Base-by-base conservation (phyloP, 2,113 vertebrate genomes). In the Protomyctophum bolini region DNA sequence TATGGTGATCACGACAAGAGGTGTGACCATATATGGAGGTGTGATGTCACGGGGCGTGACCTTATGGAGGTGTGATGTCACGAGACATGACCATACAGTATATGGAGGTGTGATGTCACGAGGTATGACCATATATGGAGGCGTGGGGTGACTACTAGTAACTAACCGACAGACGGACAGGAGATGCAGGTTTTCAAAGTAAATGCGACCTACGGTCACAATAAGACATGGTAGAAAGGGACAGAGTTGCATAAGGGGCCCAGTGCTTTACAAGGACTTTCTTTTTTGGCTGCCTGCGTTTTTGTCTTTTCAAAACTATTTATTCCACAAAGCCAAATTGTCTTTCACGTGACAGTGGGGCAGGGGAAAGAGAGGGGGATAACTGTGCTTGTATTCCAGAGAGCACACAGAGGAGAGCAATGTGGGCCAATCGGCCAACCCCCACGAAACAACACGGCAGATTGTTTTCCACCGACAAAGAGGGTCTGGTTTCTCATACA, bases 391-490 rank as follows among this genome's bases (percentile, higher is more conserved):
- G 80, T 62, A 64, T 76, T 66, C 71, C 1, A 41, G 65, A 1
- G 56, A 73, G 70, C 75, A 73, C 75, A 90, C 79, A 92, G 75
- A 87, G 74, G 83, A 73, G 33, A 7, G 56, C 59, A 76, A 89
- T 86, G 90, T 87, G 83, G 83, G 80, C 83, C 88, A 61, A 86
- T 21, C 21, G 21, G 21, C 21, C 21, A 21, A 2, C 21, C 79
- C 59, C 75, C 33, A 63, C 6, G 51, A 77, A 87, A 90, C 86
- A 90, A 87, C 78, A 73, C 72, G 75, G 83, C 79, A 83, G 81
- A 91, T 88, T 91, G 89, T 93, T 87, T 78, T 80, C 78, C 76
- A 77, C 83, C 83, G 86, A 93, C 90, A 91, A 91, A 93, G 83
- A 75, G 72, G 86, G 87, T 87, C 86, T 89, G 77, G 76, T 87